These are phyloP conservation scores for Iguana delicatissima DNA, from an alignment of 2,797 vertebrate genomes.

Conservation along the genomic window DNA sequence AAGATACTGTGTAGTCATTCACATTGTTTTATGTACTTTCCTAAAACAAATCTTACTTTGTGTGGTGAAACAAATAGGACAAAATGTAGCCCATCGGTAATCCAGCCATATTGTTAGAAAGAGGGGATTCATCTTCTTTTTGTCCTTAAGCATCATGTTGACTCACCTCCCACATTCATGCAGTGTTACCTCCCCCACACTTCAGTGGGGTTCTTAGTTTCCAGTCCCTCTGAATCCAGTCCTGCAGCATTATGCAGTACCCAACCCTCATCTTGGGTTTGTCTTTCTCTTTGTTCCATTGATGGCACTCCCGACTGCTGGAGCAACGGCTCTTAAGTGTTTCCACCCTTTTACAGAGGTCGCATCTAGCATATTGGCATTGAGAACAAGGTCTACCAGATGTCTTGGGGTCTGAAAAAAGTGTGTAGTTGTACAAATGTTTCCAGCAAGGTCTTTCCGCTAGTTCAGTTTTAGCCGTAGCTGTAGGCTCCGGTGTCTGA, in stretches of 20 bases:
- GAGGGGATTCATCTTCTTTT: not conserved
- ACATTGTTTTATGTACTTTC: not conserved
- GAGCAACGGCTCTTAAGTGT: not conserved
- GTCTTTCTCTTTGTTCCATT: not conserved
- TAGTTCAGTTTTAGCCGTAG: not conserved
- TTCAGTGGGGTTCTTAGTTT: not conserved
- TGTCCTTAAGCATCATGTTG: not conserved
- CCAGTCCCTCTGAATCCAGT: not conserved
- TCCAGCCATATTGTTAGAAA: not conserved
- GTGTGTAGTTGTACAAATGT: not conserved
- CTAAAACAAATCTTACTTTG: not conserved
- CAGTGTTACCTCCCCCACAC: too few relatives aligned
- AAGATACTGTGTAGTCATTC: not conserved
- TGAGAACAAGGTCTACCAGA: not conserved
- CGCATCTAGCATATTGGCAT: not conserved
- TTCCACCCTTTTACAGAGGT: not conserved
- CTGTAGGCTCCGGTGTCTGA: not conserved
- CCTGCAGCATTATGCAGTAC: not conserved
- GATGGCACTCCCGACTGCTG: not conserved
- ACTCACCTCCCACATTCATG: not conserved
- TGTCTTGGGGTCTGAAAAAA: not conserved
- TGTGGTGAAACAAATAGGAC: not conserved
- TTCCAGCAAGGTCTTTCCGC: not conserved
- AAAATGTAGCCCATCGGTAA: not conserved
- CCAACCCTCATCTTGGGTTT: not conserved